These are phyloP conservation scores for Bagarius yarrelli DNA, from an alignment of 2,113 vertebrate genomes.

Conservation along the genomic window DNA sequence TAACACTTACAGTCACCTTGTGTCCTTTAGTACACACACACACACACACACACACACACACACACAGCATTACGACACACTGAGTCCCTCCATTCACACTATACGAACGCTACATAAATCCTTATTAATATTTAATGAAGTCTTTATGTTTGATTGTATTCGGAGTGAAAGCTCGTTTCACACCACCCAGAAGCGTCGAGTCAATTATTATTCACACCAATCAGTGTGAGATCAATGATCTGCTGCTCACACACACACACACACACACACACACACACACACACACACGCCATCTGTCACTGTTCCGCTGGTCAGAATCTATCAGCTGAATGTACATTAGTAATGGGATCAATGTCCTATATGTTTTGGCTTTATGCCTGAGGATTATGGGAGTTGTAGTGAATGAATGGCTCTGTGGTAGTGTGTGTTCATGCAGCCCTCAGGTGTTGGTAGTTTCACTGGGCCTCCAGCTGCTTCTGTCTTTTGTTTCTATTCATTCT, in stretches of 20 bases:
- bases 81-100: slow-evolving; percentile 1
- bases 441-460: slow-evolving; percentile 48
- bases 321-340: slow-evolving; percentile 15
- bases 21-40: slow-evolving; percentile 3
- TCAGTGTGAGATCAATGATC: slow-evolving; percentile 31
- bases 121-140: slow-evolving; percentile 19
- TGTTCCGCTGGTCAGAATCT: slow-evolving; percentile 13
- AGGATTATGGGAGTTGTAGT: slow-evolving; percentile 52
- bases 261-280: slow-evolving; percentile 12
- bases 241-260: slow-evolving; percentile 12
- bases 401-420: slow-evolving; percentile 29
- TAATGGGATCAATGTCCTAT: slow-evolving; percentile 19
- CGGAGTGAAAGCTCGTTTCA: not conserved
- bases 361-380: slow-evolving; percentile 23
- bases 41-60: slow-evolving; percentile 8
- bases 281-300: slow-evolving; percentile 15
- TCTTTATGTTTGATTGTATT: slow-evolving; percentile 18
- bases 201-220: slow-evolving; percentile 36
- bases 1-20: slow-evolving; percentile 15
- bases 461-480: slow-evolving; percentile 45
- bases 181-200: slow-evolving; percentile 8
- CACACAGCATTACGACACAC: slow-evolving; percentile 3
- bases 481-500: slow-evolving; percentile 48
- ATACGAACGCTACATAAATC: slow-evolving; percentile 10
- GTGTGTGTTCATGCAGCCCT: slow-evolving; percentile 41